A percentile compares a stretch with the other conserved stretches of the same genome.
Evolutionary conservation across 2,797 vertebrate species (phyloP).

Genomic region (Mareca strepera): DNA sequence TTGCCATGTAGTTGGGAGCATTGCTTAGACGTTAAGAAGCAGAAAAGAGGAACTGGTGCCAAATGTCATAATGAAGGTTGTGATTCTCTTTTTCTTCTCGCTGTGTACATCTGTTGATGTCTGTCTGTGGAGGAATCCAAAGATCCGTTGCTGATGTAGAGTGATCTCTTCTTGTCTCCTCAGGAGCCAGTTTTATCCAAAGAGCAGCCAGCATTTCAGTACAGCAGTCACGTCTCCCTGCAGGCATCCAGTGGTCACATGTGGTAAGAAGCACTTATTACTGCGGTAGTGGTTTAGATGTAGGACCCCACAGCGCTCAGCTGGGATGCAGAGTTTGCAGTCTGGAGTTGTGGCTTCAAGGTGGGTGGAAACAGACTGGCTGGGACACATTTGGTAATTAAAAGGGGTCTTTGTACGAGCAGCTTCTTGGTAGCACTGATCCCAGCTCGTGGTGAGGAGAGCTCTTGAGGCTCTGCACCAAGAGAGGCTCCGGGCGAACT

Average conservation of each 20-base stretch:
- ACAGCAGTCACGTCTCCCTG: constrained; percentile 97
- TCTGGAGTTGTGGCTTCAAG: not conserved
- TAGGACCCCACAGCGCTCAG: not conserved
- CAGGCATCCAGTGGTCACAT: constrained; percentile 98
- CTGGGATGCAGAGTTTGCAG: not conserved
- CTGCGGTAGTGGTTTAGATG: not conserved
- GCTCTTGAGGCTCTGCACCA: not conserved
- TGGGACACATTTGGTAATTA: not conserved
- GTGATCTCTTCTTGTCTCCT: not conserved
- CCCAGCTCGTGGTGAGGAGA: not conserved
- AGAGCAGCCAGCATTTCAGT: constrained; percentile 98
- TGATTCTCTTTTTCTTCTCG: not conserved
- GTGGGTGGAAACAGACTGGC: not conserved
- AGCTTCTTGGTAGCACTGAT: not conserved
- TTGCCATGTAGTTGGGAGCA: not conserved
- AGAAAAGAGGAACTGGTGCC: not conserved
- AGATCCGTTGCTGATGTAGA: not conserved
- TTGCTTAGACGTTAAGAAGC: not conserved
- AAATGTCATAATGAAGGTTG: not conserved
- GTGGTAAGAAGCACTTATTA: constrained; percentile 84
- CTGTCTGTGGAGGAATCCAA: not conserved
- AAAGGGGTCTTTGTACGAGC: not conserved
- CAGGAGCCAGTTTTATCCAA: constrained; percentile 97
- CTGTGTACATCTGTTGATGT: not conserved
- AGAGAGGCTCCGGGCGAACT: not conserved